Percentiles rank a stretch among this genome's conserved stretches.
phyloP scores from a whole-genome alignment of 2,113 vertebrate species.

The Pomatostomus ruficeps region DNA sequence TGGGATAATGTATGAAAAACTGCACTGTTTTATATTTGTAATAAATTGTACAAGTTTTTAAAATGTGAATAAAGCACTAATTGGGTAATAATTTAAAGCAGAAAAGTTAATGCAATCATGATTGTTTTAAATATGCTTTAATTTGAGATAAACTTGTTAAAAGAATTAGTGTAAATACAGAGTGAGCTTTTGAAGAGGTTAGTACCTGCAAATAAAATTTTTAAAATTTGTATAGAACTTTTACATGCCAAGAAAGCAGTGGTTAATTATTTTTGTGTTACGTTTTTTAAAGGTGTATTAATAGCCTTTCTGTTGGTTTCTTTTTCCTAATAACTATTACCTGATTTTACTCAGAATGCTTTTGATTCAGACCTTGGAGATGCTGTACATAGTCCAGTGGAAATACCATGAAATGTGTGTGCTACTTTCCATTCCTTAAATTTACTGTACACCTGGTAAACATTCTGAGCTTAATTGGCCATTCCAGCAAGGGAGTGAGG shows the following conservation, averaged over 20 bases:
- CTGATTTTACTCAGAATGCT: neutral
- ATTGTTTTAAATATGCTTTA: constrained; percentile 69
- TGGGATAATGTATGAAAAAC: constrained; percentile 74
- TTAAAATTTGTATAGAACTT: constrained; percentile 64
- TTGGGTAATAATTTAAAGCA: constrained; percentile 76
- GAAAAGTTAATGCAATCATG: constrained; percentile 67
- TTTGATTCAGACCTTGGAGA: neutral
- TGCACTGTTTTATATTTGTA: constrained; percentile 76
- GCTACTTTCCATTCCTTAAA: neutral
- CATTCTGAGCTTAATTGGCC: neutral
- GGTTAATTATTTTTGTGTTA: constrained; percentile 59
- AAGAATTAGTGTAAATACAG: constrained; percentile 65
- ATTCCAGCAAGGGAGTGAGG: neutral
- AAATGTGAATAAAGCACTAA: constrained; percentile 77
- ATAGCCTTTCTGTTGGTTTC: constrained; percentile 14
- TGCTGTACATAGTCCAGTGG: neutral
- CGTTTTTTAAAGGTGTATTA: neutral
- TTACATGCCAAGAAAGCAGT: constrained; percentile 53
- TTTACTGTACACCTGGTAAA: neutral
- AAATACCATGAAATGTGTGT: neutral
- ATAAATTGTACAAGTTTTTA: constrained; percentile 76
- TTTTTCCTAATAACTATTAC: neutral
- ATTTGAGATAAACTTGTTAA: constrained; percentile 56
- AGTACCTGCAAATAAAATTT: constrained; percentile 68
- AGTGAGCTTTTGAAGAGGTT: constrained; percentile 62